Conservation (phyloP, 2,888 invertebrate genomes). For the Polyploca ridens region DNA sequence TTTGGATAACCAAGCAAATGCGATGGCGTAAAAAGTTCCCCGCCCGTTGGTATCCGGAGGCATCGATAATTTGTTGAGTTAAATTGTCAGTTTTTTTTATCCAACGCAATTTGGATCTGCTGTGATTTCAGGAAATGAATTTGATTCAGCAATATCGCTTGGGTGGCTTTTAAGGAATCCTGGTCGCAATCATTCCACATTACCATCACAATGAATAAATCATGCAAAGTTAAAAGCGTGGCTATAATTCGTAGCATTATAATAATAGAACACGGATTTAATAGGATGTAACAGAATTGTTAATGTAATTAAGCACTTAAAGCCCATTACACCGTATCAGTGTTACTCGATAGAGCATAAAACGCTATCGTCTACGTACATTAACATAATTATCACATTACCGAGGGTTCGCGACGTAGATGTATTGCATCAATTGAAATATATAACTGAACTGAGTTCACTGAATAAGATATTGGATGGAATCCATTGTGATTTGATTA, state of each 20-base stretch:
- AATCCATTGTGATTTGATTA: conserved; percentile 1
- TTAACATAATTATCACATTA: conserved; percentile 29
- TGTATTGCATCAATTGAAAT: not conserved
- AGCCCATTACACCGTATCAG: conserved; percentile 31
- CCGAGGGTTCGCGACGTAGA: conserved; percentile 10
- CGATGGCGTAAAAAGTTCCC: no score
- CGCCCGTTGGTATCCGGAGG: no score
- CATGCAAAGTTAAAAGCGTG: conserved; percentile 1
- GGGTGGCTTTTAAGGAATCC: no score
- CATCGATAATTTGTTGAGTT: no score
- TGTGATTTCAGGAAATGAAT: no score
- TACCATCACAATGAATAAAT: not conserved
- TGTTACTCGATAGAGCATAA: conserved; percentile 28
- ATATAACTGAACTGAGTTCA: not conserved
- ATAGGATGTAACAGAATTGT: conserved; percentile 31
- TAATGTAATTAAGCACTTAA: conserved; percentile 47
- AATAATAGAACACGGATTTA: conserved; percentile 16
- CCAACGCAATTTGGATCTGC: no score
- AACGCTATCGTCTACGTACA: conserved; percentile 24
- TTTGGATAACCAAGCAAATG: no score
- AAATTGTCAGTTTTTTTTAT: no score
- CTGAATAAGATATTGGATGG: conserved; percentile 5
- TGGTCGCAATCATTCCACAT: not conserved
- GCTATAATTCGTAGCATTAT: conserved; percentile 18
- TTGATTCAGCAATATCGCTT: no score